Evolutionary conservation across 2,113 vertebrate genomes (phyloP), one percentile per base, ranked within the genome.

Genomic region (Sturnus vulgaris): DNA sequence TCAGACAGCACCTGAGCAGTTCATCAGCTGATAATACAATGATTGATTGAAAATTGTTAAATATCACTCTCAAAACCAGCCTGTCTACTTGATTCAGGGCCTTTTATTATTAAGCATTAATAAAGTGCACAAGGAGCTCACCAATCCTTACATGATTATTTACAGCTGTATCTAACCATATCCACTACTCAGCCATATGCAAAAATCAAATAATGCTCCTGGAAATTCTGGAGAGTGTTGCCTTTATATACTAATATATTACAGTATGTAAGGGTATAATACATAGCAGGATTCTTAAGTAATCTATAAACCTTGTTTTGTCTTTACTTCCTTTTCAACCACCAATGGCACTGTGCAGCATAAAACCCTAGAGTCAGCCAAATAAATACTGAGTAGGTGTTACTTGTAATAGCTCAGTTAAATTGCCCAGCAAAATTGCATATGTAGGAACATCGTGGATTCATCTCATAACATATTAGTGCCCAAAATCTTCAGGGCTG

Each of bases 241-340:
- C 7, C 11, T 47, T 49, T 69, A 30, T 19, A 20, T 31, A 59
- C 25, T 18, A 84, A 49, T n/a, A 31, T 3, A 37, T 16, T 5
- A 1, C 1, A 27, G 7, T 31, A 30, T 17, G 12, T 17, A 44
- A 4, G 4, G 10, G 7, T 44, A 19, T 2, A 33, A 27, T 4
- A 66, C 42, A 65, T 6, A 73, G 31, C 23, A 70, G 16, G 28
- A 39, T 23, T 66, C 60, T 25, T 56, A 55, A 56, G 6, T 44
- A 7, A 46, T 24, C 52, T 66, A 0, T 12, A 57, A 65, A 30
- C 27, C 33, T 11, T 21, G 8, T 10, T 79, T 72, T 87, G 46
- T 33, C 39, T 73, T 65, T 40, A 60, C 15, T 60, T 27, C 6
- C 2, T 77, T 73, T 70, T 73, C 42, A 77, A 46, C 6, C 39